Percentiles rank a stretch among this genome's conserved stretches.
phyloP scores from a whole-genome alignment of 2,888 invertebrate species.

The Tetragonisca angustula region DNA sequence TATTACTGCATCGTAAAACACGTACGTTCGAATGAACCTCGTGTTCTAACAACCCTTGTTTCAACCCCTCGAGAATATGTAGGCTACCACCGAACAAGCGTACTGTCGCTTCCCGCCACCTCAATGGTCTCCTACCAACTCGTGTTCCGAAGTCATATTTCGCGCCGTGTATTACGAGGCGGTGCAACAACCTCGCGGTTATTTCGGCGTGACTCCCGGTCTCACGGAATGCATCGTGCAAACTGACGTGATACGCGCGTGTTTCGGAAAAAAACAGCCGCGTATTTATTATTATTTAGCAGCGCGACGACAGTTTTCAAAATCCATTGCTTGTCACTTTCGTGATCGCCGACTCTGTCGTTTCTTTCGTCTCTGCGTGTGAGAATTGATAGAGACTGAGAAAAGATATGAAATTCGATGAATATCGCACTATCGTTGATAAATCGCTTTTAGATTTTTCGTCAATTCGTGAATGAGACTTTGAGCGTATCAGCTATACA shows the following conservation, averaged over 20 bases:
- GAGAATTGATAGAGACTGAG: no score
- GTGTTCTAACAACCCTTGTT: no score
- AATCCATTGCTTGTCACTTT: no score
- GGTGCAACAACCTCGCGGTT: conserved; percentile 82
- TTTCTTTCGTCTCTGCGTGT: no score
- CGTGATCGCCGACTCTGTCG: no score
- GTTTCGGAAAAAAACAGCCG: conserved; percentile 67
- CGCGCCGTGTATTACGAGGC: conserved; percentile 66
- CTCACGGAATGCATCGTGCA: conserved; percentile 78
- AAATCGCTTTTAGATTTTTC: no score
- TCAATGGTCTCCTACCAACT: not conserved
- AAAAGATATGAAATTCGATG: no score
- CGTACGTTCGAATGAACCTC: not conserved
- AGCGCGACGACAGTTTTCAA: not conserved
- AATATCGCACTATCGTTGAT: no score
- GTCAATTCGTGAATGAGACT: no score
- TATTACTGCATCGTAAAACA: not conserved
- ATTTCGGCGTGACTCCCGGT: conserved; percentile 79
- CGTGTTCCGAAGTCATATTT: no score
- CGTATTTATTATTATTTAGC: conserved; percentile 49
- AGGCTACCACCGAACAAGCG: not conserved
- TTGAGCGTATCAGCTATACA: no score
- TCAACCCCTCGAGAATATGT: no score
- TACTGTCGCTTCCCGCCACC: not conserved
- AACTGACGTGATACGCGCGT: conserved; percentile 63